phyloP scores from a whole-genome alignment of 2,113 vertebrate species.

The Chaetorhynchus papuensis region DNA sequence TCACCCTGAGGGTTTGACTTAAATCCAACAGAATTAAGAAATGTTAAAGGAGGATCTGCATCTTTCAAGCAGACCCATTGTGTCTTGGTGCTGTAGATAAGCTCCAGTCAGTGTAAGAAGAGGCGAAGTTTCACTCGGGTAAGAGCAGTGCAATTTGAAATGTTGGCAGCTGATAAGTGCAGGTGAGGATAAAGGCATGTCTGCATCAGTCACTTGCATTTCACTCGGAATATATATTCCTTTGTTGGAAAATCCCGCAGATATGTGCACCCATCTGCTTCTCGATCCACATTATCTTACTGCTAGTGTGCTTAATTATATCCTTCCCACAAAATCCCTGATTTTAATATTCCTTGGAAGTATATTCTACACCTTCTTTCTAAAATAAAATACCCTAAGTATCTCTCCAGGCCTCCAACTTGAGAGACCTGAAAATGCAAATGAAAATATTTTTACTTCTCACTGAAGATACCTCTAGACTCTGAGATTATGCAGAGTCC shows the following conservation, averaged over 20 bases:
- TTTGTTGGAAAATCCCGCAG: constrained; percentile 25
- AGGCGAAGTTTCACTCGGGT: background rate
- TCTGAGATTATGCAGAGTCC: background rate
- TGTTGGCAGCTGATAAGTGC: constrained; percentile 43
- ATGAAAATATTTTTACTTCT: background rate
- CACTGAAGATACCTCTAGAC: background rate
- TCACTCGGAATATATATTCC: background rate
- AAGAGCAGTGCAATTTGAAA: constrained; percentile 28
- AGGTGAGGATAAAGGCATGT: constrained; percentile 55
- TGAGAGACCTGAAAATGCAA: background rate
- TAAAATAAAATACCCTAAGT: background rate
- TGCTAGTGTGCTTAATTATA: constrained; percentile 31
- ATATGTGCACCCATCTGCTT: background rate
- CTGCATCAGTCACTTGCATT: constrained; percentile 17
- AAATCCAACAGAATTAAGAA: constrained; percentile 32
- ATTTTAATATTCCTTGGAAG: background rate
- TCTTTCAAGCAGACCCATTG: constrained; percentile 21
- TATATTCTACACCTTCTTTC: background rate
- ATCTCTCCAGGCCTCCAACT: background rate
- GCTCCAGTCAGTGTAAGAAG: background rate
- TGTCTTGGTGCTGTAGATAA: constrained; percentile 30
- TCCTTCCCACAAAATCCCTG: background rate
- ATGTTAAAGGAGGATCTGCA: constrained; percentile 2
- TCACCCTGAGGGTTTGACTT: constrained; percentile 8
- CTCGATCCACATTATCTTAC: constrained; percentile 1